Percentiles rank a stretch among this genome's conserved stretches.
phyloP scores from a whole-genome alignment of 2,113 vertebrate species.

The Cryptotis parvus region DNA sequence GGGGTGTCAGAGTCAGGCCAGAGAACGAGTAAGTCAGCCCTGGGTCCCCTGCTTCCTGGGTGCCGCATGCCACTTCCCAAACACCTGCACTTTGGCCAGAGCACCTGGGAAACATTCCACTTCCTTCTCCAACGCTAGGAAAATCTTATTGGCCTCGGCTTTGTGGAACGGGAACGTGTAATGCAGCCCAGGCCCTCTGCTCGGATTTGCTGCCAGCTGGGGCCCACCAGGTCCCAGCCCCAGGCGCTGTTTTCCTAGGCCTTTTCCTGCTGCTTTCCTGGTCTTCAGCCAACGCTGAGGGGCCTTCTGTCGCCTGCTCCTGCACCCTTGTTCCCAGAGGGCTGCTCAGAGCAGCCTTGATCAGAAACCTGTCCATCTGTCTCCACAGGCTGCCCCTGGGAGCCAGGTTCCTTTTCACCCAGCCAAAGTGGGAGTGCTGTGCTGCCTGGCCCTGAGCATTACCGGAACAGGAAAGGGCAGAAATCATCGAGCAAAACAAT shows the following conservation, averaged over 20 bases:
- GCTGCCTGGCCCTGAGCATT: too few species aligned
- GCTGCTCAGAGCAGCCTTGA: neutral
- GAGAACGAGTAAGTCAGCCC: constrained; percentile 95
- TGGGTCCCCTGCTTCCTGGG: constrained; percentile 92
- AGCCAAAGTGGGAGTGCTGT: too few species aligned
- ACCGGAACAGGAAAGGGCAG: too few species aligned
- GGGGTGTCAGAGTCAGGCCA: constrained; percentile 88
- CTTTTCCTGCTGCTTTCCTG: constrained; percentile 26
- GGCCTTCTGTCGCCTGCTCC: neutral
- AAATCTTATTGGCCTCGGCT: constrained; percentile 90
- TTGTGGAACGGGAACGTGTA: constrained; percentile 92
- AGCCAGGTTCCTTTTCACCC: neutral
- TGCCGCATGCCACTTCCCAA: constrained; percentile 91
- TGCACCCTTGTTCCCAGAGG: neutral
- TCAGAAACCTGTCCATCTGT: constrained; percentile 88
- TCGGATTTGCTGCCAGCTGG: constrained; percentile 89
- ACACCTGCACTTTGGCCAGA: constrained; percentile 90
- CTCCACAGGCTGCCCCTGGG: neutral
- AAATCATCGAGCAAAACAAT: too few species aligned
- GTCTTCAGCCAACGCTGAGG: neutral
- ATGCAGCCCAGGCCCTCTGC: constrained; percentile 90
- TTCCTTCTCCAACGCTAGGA: constrained; percentile 90
- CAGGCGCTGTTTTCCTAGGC: constrained; percentile 8
- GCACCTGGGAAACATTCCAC: constrained; percentile 94
- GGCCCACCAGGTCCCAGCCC: constrained; percentile 18